These are phyloP conservation scores for Limnephilus lunatus DNA, from an alignment of 2,888 invertebrate species.

Conservation along the genomic window DNA sequence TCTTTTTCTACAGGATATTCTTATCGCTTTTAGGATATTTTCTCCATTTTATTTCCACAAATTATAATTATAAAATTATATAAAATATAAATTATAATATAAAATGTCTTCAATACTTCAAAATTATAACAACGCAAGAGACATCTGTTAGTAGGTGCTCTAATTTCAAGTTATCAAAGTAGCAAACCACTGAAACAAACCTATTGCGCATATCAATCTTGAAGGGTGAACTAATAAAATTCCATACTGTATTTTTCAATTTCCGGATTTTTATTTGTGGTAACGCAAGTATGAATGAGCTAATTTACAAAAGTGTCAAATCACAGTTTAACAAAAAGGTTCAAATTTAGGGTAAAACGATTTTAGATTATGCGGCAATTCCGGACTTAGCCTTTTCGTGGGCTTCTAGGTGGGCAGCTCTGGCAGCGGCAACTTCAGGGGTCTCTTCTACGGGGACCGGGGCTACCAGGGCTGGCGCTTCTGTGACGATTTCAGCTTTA, in stretches of 20 bases:
- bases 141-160: background rate
- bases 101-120: background rate
- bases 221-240: background rate
- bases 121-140: background rate
- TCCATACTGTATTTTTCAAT: background rate
- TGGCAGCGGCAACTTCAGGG: constrained; percentile 76
- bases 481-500: constrained; percentile 34
- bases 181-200: background rate
- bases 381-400: constrained; percentile 68
- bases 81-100: too few species aligned
- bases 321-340: background rate
- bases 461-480: constrained; percentile 54
- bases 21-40: too few species aligned
- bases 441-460: constrained; percentile 69
- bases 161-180: background rate
- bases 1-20: too few species aligned
- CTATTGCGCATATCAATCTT: background rate
- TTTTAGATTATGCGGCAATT: background rate
- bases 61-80: too few species aligned
- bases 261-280: constrained; percentile 23
- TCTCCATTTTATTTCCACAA: too few species aligned
- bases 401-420: constrained; percentile 75
- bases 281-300: background rate
- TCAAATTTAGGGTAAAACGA: background rate
- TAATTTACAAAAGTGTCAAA: constrained; percentile 42